Evolutionary conservation across 2,113 vertebrate genomes (phyloP).

Genomic region (Hystrix brachyura): DNA sequence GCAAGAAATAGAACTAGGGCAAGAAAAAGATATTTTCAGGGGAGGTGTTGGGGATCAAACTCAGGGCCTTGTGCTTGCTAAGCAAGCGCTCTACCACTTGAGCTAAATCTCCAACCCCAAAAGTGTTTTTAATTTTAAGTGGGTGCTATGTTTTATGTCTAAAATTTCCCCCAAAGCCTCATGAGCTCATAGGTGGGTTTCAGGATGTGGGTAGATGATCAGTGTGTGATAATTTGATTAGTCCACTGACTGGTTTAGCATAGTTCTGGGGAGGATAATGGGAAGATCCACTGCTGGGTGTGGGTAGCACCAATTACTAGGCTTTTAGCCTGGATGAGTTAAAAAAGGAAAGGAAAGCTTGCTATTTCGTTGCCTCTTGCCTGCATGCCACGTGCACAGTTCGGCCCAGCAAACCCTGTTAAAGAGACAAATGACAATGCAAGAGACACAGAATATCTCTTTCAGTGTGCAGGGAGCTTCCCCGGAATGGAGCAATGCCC

Average conservation of each 20-base stretch:
- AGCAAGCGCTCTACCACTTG: too few species aligned
- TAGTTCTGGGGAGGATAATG: not conserved
- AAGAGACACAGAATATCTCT: too few species aligned
- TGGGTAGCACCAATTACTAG: not conserved
- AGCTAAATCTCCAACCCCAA: too few species aligned
- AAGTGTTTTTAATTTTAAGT: not conserved
- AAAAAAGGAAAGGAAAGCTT: not conserved
- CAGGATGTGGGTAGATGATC: not conserved
- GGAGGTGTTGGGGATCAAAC: too few species aligned
- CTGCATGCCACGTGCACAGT: not conserved
- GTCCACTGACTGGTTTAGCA: not conserved
- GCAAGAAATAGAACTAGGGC: not conserved
- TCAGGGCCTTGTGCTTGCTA: too few species aligned
- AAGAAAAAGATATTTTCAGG: not conserved
- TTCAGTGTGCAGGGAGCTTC: too few species aligned
- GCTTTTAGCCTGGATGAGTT: not conserved
- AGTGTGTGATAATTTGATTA: not conserved
- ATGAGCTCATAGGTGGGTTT: not conserved
- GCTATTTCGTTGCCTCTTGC: not conserved
- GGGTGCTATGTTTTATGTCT: not conserved
- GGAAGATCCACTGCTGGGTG: not conserved
- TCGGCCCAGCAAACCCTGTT: too few species aligned
- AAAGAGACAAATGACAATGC: too few species aligned
- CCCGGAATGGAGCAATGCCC: too few species aligned
- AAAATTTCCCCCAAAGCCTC: not conserved